Evolutionary conservation across 2,888 invertebrate genomes (phyloP), one percentile per base, ranked within the genome.

Genomic region (Bellardia pandia): DNA sequence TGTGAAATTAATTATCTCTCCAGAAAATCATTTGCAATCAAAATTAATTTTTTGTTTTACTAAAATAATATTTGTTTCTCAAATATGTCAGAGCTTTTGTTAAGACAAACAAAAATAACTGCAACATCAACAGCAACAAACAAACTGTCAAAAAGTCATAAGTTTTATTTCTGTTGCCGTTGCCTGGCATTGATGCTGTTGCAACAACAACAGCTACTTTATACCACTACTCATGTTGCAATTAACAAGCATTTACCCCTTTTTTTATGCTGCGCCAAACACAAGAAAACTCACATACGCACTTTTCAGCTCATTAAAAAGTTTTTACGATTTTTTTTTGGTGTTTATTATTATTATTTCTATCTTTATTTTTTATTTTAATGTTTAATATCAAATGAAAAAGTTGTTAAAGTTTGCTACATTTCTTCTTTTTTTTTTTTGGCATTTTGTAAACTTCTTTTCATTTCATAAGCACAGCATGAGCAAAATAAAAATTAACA

Each of bases 221-320:
- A 11, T 7, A 1, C 23, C 4, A 40, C 56, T 58, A 51, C 60
- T 69, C 37, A 51, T 81, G 87, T 71, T 85, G 74, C 77, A 87
- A 69, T 82, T 78, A 81, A 37, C 69, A 51, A 81, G 81, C 62
- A 85, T 69, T 74, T 58, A 69, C 37, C 64, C 16, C 37, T 30
- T 60, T 42, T 33, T 48, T 14, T 13, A 48, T 53, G 13, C 51
- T 40, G n/a, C 40, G 37, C 5, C 48, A 33, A 40, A 69, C 48
- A 53, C 23, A 72, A 76, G 71, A 58, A 71, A 86, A 84, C 74
- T 87, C 87, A 84, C 86, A 85, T 87, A 87, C 87, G 87, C 87
- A 87, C 87, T 85, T 85, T 71, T 85, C 85, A 87, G 85, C 87
- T 87, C 87, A 87, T 87, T 87, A 87, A 87, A 87, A 87, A 87